Base-by-base conservation (phyloP, 1,140 invertebrate genomes). In the Archegozetes longisetosus region DNA sequence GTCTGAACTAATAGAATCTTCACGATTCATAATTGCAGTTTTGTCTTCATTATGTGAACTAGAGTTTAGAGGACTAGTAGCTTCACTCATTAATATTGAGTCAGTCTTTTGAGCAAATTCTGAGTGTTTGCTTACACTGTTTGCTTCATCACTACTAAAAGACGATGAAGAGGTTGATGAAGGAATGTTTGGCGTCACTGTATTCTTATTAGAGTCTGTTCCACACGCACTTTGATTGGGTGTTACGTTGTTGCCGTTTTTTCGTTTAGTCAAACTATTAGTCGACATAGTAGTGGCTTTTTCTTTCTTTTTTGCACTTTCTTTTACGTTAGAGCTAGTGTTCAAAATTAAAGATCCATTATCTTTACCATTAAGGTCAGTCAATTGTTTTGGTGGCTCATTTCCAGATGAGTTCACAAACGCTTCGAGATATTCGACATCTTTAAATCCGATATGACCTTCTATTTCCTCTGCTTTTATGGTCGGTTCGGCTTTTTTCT, bases 141-240 rank as follows among this genome's bases (percentile, higher is more conserved):
- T 20, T 47, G 20, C 32, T 1, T 58, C 57, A 51, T 50, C 57
- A 50, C 57, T 20, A 51, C 57, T 55, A 47, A 32, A 6, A 20
- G 28, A 29, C 17, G 14, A 26, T 24, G 54, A 46, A 46, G 17
- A 40, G 12, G 24, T 28, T 17, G 26, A 22, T 47, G 3, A 6
- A 6, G 40, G 12, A 20, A 40, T 55, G 24, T 40, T 55, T 22
- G 25, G 13, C 14, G 24, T 20, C 4, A 3, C 32, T 22, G 4
- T 47, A 40, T 55, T 55, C 9, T 40, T 26, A 2, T 17, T 22
- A 32, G 2, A 29, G 27, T n/a, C n/a, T n/a, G n/a, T n/a, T n/a
- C n/a, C n/a, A n/a, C n/a, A 40, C 26, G 27, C 23, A 40, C 20
- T 52, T 58, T n/a, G 4, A 24, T 58, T 58, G 20, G n/a, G 2